Base-by-base conservation (phyloP, 92 coral and sea anemone species). In the Hydrozoanthus gracilis region DNA sequence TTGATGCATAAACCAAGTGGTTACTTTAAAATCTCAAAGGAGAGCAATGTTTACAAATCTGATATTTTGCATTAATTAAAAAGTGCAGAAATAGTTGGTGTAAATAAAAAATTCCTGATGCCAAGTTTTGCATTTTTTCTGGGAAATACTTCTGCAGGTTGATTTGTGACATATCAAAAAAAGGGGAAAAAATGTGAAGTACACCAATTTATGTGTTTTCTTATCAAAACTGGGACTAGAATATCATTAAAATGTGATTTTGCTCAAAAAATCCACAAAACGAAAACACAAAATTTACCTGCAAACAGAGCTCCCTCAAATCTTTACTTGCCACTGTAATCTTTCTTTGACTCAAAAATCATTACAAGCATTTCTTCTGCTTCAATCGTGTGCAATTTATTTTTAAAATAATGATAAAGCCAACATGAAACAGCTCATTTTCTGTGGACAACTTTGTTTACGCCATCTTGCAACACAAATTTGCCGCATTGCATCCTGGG, bases 401-500 rank as follows among this genome's bases (percentile, higher is more conserved):
- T 80, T 80, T 35, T 9, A 80, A 80, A 80, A 55, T 2, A 5
- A 2, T 80, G 15, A 80, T 27, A 71, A 71, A 71, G 13, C 11
- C 76, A 71, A 9, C 20, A 6, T 71, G 18, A 71, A 71, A 44
- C 76, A 4, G 11, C 20, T 71, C 76, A 4, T 3, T 71, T 71
- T 71, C 76, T 0, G 11, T 9, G 6, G 76, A 6, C 76, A 71
- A 0, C 76, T 55, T 80, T 62, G 72, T 4, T 80, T 80, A 14
- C 0, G 70, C 84, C 66, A 0, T 60, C 84, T 15, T 27, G 44
- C 66, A 60, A 79, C 84, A 79, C 74, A 79, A 80, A 55, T 80
- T 3, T 55, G 69, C 71, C 46, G 51, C 69, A 55, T 80, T 80
- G 86, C 86, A 80, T 80, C 76, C 72, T 80, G 86, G 86, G 86